A percentile compares a stretch with the other conserved stretches of the same genome.
These are phyloP conservation scores for Odobenus rosmarus DNA, from an alignment of 2,113 vertebrate genomes.

Conservation along the genomic window DNA sequence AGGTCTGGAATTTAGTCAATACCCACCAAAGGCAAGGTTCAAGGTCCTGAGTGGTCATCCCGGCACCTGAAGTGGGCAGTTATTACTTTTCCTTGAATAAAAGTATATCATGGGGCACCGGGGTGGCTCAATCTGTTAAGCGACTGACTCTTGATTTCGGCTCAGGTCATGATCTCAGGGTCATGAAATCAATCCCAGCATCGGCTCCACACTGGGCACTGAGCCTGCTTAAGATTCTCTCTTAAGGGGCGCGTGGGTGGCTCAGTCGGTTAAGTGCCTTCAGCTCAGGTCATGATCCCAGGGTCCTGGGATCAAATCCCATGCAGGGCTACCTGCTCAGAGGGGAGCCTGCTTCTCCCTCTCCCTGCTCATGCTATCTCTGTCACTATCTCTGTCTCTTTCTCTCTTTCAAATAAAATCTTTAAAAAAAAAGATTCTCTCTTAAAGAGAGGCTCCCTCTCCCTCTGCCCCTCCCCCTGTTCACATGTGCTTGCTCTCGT, in stretches of 20 bases:
- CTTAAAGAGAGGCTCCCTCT: neutral
- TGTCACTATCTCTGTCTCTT: too few relatives aligned
- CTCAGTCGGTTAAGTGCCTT: too few relatives aligned
- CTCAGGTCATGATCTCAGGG: neutral
- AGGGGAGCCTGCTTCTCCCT: too few relatives aligned
- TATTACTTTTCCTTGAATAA: conserved; percentile 20
- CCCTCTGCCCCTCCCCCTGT: too few relatives aligned
- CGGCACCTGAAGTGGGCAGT: neutral
- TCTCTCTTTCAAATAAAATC: too few relatives aligned
- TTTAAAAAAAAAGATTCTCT: neutral
- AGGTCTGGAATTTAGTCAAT: neutral
- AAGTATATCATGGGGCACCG: neutral
- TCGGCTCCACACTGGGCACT: neutral
- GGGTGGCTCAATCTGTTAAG: neutral
- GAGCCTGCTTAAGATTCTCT: neutral
- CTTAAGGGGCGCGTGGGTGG: too few relatives aligned
- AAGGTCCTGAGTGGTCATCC: neutral
- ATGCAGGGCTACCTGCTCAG: too few relatives aligned
- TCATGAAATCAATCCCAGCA: neutral
- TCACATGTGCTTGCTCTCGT: neutral
- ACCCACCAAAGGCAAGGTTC: neutral
- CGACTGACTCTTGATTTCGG: neutral
- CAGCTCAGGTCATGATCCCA: too few relatives aligned
- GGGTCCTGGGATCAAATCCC: too few relatives aligned
- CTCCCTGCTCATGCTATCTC: too few relatives aligned